Base-by-base conservation (phyloP, 2,113 vertebrate genomes). In the Rhynchomys soricoides region DNA sequence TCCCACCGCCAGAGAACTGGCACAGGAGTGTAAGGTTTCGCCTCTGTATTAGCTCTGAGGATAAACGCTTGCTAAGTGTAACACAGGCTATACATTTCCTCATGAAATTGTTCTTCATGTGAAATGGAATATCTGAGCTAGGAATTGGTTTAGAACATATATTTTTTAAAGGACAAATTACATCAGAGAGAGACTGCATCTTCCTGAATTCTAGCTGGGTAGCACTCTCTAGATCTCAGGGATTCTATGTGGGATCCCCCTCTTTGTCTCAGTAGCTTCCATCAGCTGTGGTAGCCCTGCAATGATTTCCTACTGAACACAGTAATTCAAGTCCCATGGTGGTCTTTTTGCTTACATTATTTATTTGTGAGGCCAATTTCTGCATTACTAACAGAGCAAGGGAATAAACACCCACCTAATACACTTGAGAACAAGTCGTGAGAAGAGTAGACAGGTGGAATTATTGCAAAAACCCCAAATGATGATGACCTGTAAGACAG, bases 1-100 rank as follows among this genome's bases (percentile, higher is more conserved):
- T 97, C 97, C 97, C 98, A 97, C 98, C 97, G 48, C 97, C 97
- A 90, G 88, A 98, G 98, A 98, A 85, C 98, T 98, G 98, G 98
- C 98, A 97, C 86, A 74, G 82, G 97, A 29, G 12, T 78, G 98
- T 94, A 1, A 5, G 96, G 97, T 98, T 98, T 98, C 96, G 97
- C 98, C 98, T 97, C 97, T 73, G 43, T 74, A 55, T 98, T 98
- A 98, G 98, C 97, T 97, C 97, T 98, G 96, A 87, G 94, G 87
- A 96, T 97, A 98, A 99, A 98, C 97, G 96, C 96, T 95, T 95
- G 96, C 97, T 50, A 96, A 98, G 96, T 37, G 19, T 82, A 96
- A 98, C 96, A 92, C 0, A 22, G 87, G 48, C 95, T 96, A 81
- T 95, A 93, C 95, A 91, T 98, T 98, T 98, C 95, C 94, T 98